Base-by-base conservation (phyloP, 1,140 invertebrate species). In the Globodera rostochiensis region DNA sequence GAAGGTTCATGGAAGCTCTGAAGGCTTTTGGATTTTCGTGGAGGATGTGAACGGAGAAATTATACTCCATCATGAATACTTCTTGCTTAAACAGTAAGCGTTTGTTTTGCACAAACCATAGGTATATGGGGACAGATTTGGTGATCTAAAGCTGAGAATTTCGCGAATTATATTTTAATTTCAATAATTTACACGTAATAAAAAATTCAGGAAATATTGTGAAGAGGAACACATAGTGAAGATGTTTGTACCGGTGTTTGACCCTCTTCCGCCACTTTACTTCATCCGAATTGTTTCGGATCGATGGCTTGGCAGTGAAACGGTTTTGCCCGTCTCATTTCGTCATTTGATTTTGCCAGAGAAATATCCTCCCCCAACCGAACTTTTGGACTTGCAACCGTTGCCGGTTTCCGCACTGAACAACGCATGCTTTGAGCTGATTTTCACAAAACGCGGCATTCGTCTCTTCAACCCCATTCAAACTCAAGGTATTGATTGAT, bases 1-100 rank as follows among this genome's bases (percentile, higher is more conserved):
- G 82, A 97, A 98, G 80, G 91, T 97, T 47, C 96, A 98, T 90
- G 96, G 96, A 0, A 93, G 94, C 74, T 97, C 96, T 0, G 96
- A 98, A 91, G 96, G 95, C 0, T 99, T 99, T 91, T 99, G 97
- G 97, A 97, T 99, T 85, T 91, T 99, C 11, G 96, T 99, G 0
- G 97, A 98, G 90, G 97, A 98, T 91, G 96, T 98, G 1, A 96
- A 98, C 91, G 95, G 95, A 1, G 97, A 98, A 88, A 89, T 91
- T 6, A 92, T 99, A 86, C 92, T 99, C 1, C 98, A 99, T 91
- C 95, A 98, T 90, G 97, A 99, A 91, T 98, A 94, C 90, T 98
- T 99, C 90, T 92, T 99, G 15, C 91, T 99, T 0, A 99, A 99
- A 91, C 92, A 95, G 78, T 91, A 81, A 83, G 88, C 84, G 49